Evolutionary conservation across 1,140 invertebrate genomes (phyloP).

Genomic region (Aphelinus certus): DNA sequence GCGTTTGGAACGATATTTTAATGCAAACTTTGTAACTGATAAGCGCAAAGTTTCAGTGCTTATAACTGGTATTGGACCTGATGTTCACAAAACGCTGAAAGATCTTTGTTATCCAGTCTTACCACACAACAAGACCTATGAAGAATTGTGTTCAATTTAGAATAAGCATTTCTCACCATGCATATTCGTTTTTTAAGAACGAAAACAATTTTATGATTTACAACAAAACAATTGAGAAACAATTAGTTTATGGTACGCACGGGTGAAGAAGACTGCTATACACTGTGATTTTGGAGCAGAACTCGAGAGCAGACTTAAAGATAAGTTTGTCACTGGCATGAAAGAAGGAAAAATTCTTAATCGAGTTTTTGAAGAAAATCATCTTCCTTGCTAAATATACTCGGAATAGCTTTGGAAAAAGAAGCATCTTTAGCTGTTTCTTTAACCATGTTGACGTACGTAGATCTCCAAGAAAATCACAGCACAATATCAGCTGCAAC

Average conservation of each 20-base stretch:
- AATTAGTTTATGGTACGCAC: slow-evolving; percentile 42
- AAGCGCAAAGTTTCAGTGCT: slow-evolving; percentile 38
- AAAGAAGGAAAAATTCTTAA: slow-evolving; percentile 34
- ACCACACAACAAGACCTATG: slow-evolving; percentile 41
- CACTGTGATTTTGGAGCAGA: slow-evolving; percentile 43
- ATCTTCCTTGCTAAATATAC: slow-evolving; percentile 10
- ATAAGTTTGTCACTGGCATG: slow-evolving; percentile 44
- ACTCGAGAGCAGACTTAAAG: slow-evolving; percentile 36
- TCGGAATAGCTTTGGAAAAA: slow-evolving; percentile 32
- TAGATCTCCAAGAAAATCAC: background rate
- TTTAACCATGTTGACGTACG: background rate
- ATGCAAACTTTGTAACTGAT: slow-evolving; percentile 36
- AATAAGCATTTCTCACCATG: slow-evolving; percentile 42
- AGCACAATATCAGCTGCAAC: background rate
- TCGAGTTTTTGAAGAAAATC: slow-evolving; percentile 39
- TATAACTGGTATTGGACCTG: slow-evolving; percentile 35
- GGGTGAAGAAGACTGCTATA: slow-evolving; percentile 39
- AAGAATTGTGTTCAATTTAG: slow-evolving; percentile 29
- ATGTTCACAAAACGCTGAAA: slow-evolving; percentile 37
- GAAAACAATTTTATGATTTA: slow-evolving; percentile 44
- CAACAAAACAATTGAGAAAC: slow-evolving; percentile 38
- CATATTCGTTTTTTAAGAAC: slow-evolving; percentile 39
- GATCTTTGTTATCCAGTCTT: slow-evolving; percentile 43
- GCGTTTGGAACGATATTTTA: slow-evolving; percentile 44
- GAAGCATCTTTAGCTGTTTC: slow-evolving; percentile 34